Conservation (phyloP, 2,888 invertebrate species). For the Leptopilina myrica region DNA sequence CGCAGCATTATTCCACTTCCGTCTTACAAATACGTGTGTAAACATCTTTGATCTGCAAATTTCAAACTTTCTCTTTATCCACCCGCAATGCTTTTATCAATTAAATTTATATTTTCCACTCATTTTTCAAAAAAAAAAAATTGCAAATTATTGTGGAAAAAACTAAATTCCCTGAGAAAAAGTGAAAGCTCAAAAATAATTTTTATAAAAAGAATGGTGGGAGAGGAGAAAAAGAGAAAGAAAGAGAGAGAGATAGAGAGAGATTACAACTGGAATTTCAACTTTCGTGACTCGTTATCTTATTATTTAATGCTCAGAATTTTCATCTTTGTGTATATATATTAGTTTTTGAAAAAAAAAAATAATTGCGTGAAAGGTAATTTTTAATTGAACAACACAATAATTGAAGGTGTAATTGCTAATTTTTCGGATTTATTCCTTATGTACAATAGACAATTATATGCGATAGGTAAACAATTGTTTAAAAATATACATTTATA, state of each 20-base stretch:
- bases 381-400: constrained; percentile 1
- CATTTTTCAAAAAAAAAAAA: neutral
- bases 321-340: constrained; percentile 2
- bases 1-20: neutral
- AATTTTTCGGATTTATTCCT: constrained; percentile 54
- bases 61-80: constrained; percentile 30
- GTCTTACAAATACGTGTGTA: neutral
- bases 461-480: constrained; percentile 62
- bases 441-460: constrained; percentile 50
- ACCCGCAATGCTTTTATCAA: constrained; percentile 15
- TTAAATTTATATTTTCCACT: constrained; percentile 6
- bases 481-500: constrained; percentile 44
- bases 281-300: constrained; percentile 19
- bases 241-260: neutral
- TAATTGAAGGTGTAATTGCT: constrained; percentile 45
- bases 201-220: neutral
- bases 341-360: neutral
- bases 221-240: neutral
- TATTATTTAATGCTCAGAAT: constrained; percentile 19
- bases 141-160: neutral
- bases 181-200: constrained; percentile 18
- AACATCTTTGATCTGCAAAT: constrained; percentile 17
- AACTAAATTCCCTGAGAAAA: neutral
- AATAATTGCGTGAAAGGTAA: neutral
- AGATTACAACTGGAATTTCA: constrained; percentile 21